Conservation (phyloP, 2,888 invertebrate genomes). For the Galerucella calmariensis region DNA sequence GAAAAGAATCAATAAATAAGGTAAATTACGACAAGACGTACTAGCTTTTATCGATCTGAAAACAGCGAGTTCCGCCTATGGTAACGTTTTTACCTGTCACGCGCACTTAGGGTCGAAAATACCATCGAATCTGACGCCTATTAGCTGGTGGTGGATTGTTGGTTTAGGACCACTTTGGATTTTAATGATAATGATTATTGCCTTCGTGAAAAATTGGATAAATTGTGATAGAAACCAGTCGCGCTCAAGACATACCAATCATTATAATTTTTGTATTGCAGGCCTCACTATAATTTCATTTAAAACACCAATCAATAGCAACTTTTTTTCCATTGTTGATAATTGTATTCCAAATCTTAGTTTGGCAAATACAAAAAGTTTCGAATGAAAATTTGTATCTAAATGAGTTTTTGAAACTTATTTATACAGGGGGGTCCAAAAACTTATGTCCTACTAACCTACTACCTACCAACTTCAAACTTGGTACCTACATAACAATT, state of each 20-base stretch:
- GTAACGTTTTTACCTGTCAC: conserved; percentile 45
- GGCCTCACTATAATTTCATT: conserved; percentile 11
- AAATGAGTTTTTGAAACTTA: too few relatives aligned
- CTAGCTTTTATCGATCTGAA: background rate
- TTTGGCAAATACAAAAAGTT: background rate
- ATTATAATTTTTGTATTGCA: conserved; percentile 16
- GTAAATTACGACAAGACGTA: background rate
- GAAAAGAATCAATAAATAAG: background rate
- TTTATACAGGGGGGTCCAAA: too few relatives aligned
- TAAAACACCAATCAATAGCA: background rate
- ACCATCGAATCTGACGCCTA: conserved; percentile 28
- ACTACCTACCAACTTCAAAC: too few relatives aligned
- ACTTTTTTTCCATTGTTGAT: background rate
- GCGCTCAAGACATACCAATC: conserved; percentile 7
- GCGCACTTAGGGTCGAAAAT: conserved; percentile 29
- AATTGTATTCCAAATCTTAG: background rate
- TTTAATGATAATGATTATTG: conserved; percentile 34
- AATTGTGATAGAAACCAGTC: conserved; percentile 27
- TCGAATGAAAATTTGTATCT: too few relatives aligned
- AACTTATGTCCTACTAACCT: too few relatives aligned
- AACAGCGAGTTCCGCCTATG: background rate
- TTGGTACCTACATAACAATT: background rate
- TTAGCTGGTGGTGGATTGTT: conserved; percentile 32
- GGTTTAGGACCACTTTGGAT: conserved; percentile 34
- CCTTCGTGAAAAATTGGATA: conserved; percentile 33